Percentiles rank a stretch among this genome's conserved stretches.
Evolutionary conservation across 2,113 vertebrate genomes (phyloP).

Genomic region (Lucifuga dentata): DNA sequence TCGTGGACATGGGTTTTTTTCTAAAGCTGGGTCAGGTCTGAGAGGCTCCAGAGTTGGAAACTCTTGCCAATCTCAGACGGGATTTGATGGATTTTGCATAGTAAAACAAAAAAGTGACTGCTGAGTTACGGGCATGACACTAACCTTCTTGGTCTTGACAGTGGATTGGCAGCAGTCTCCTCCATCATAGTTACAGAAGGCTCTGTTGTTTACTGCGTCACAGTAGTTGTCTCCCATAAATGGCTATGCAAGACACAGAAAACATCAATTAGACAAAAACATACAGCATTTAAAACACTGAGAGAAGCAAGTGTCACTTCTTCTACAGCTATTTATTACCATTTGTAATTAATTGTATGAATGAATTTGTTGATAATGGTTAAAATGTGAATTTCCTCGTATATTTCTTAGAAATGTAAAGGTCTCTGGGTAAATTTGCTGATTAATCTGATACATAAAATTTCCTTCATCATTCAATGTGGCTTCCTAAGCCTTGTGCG

Average conservation of each 20-base stretch:
- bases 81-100: background rate
- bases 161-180: conserved; percentile 98
- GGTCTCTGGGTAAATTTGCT: conserved; percentile 47
- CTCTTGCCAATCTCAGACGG: too few species aligned
- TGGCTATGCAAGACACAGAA: conserved; percentile 79
- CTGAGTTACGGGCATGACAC: conserved; percentile 34
- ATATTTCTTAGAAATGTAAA: conserved; percentile 27
- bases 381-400: conserved; percentile 13
- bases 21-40: conserved; percentile 2
- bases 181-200: conserved; percentile 98
- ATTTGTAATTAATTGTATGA: background rate
- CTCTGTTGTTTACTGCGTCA: conserved; percentile 96
- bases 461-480: conserved; percentile 69
- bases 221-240: conserved; percentile 99
- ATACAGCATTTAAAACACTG: background rate
- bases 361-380: background rate
- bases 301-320: background rate
- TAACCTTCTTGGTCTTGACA: conserved; percentile 97
- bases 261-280: background rate
- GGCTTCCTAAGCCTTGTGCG: conserved; percentile 57
- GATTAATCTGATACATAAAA: conserved; percentile 57
- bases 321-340: background rate
- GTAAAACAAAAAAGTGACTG: too few species aligned
- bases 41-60: too few species aligned
- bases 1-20: conserved; percentile 3